Base-by-base conservation (phyloP, 2,797 vertebrate genomes). In the Myripristis murdjan region DNA sequence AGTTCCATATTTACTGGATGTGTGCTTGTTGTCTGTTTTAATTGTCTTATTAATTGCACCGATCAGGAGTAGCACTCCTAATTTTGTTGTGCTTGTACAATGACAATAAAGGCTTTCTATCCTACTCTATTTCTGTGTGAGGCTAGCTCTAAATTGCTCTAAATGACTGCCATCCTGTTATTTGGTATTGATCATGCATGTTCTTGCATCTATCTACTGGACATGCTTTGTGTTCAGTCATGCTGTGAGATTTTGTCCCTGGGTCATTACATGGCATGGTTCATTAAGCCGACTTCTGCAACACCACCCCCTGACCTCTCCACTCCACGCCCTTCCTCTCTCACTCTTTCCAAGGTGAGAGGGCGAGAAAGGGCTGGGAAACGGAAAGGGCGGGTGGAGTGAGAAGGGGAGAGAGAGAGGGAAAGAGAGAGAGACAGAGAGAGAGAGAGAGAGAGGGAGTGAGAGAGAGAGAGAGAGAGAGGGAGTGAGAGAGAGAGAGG, bases 291-390 rank as follows among this genome's bases (percentile, higher is more conserved):
- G 37, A 64, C 63, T 71, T 28, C 4, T 9, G 70, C 70, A 73
- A 73, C 75, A 79, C 65, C 72, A 67, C 59, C 64, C 72, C 24
- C 54, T 80, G 63, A 86, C 59, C 80, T 69, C 26, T 35, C 7
- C 1, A 24, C 60, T 39, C 46, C 31, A 54, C 56, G 68, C 77
- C 64, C 74, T 77, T 33, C 67, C 63, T 71, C 56, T 59, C 33
- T 31, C 35, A 52, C 68, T 68, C 68, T 83, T 64, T 70, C 35
- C n/a, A 73, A 85, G 70, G 80, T 79, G 83, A 80, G 63, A 82
- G 64, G 68, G 64, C 48, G 48, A 79, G 78, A 85, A 51, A 70
- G 77, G 76, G 41, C 15, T 39, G 65, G 23, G 33, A 64, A n/a
- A n/a, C n/a, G n/a, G n/a, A n/a, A n/a, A n/a, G n/a, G n/a, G n/a